Evolutionary conservation across 2,113 vertebrate genomes (phyloP), one percentile per base, ranked within the genome.

Genomic region (Pampusana beccarii): DNA sequence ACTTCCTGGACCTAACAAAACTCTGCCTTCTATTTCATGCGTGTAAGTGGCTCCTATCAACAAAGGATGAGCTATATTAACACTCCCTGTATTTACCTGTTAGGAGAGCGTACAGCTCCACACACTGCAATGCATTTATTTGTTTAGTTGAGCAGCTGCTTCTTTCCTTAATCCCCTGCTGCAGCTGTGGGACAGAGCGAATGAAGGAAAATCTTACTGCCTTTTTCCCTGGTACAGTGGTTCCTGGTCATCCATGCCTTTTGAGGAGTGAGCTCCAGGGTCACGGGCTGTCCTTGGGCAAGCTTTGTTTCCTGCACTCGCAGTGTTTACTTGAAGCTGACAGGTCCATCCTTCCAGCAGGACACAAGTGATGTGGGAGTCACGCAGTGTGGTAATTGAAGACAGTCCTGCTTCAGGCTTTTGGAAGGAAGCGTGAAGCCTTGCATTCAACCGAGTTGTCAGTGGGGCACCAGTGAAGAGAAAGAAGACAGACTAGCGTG

Each of bases 301-400:
- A 85, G 53, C 48, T 91, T 91, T 90, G 74, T 67, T 92, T 95
- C 88, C 91, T 94, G 51, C 18, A 25, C 54, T 80, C 0, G 0
- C 60, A 83, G 42, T 91, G 86, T 92, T 93, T 91, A 80, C 64
- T 91, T 60, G 83, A 92, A 71, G 60, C 65, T 78, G 88, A 88
- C 51, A 71, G 64, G 23, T 84, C 64, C 4, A 0, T 90, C 94
- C 67, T 88, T 95, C 75, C 64, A 93, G 71, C 60, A 88, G 80
- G 73, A 86, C 65, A 2, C 53, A 56, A 80, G 64, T 60, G 72
- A 86, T 78, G 72, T 90, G 75, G 69, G 77, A 92, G 58, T 83
- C 67, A 69, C 4, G 6, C 54, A 62, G 60, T 33, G 62, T 28
- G 1, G 60, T 94, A 95, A 95, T 80, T 92, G 91, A 91, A 95